Conservation (phyloP, 2,888 invertebrate species). For the Exephanes ischioxanthus region DNA sequence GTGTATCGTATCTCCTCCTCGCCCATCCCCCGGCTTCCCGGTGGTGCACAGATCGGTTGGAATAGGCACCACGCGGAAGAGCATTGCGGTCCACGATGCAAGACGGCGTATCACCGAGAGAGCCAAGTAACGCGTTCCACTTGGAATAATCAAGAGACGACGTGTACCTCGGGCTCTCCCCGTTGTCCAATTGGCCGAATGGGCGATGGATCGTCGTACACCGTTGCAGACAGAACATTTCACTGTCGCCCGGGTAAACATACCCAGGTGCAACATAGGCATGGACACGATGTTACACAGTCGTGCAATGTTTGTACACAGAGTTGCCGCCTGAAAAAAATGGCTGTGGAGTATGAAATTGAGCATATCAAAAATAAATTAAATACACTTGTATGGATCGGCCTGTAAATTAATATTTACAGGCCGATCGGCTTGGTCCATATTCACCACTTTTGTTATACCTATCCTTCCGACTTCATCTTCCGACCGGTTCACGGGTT, state of each 20-base stretch:
- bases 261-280: not conserved
- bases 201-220: slow-evolving; percentile 23
- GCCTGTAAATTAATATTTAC: no score
- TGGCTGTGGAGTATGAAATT: no score
- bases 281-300: not conserved
- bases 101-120: slow-evolving; percentile 34
- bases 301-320: not conserved
- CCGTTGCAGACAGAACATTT: slow-evolving; percentile 5
- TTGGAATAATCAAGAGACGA: slow-evolving; percentile 59
- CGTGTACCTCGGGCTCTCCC: slow-evolving; percentile 32
- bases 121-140: slow-evolving; percentile 45
- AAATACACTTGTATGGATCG: no score
- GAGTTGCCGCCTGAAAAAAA: no score
- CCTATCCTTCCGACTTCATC: not conserved
- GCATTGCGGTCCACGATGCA: slow-evolving; percentile 33
- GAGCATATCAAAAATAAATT: no score
- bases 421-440: no score
- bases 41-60: slow-evolving; percentile 21
- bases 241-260: not conserved
- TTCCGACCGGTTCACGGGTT: not conserved
- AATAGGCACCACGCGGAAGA: slow-evolving; percentile 13
- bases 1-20: slow-evolving; percentile 21
- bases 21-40: slow-evolving; percentile 11
- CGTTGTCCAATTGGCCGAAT: slow-evolving; percentile 45
- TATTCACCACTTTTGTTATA: no score